Evolutionary conservation across 2,797 vertebrate genomes (phyloP).

Genomic region (Xenopus petersii): DNA sequence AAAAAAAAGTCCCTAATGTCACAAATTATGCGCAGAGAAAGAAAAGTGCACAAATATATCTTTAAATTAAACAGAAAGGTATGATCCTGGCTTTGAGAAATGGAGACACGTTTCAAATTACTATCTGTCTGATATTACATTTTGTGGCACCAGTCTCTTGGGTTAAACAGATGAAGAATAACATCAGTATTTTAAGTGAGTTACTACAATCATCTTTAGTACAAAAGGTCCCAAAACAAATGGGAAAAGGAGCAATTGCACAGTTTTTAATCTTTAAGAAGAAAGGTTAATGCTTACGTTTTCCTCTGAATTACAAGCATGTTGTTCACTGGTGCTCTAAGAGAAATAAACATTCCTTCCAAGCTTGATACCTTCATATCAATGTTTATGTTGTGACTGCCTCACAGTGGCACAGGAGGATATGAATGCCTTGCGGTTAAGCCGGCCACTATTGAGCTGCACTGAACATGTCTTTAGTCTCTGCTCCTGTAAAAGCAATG

Average conservation of each 20-base stretch:
- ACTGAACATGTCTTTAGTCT: not conserved
- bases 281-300: constrained; percentile 40
- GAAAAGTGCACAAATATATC: constrained; percentile 19
- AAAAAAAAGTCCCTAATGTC: not conserved
- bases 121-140: constrained; percentile 36
- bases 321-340: constrained; percentile 9
- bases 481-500: not conserved
- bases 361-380: constrained; percentile 39
- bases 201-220: constrained; percentile 18
- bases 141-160: constrained; percentile 40
- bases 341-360: constrained; percentile 41
- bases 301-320: constrained; percentile 12
- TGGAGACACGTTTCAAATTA: constrained; percentile 50
- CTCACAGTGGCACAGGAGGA: constrained; percentile 32
- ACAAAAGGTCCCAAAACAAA: constrained; percentile 33
- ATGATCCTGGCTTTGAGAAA: constrained; percentile 36
- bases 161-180: constrained; percentile 29
- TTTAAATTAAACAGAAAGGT: constrained; percentile 12
- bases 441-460: not conserved
- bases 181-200: constrained; percentile 46
- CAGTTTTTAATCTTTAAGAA: constrained; percentile 40
- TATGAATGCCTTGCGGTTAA: constrained; percentile 4
- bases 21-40: not conserved
- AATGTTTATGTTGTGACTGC: constrained; percentile 50
- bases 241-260: constrained; percentile 41